A percentile compares a stretch with the other conserved stretches of the same genome.
These are phyloP conservation scores for Orientallactaga bullata DNA, from an alignment of 2,113 vertebrate genomes.

Conservation along the genomic window DNA sequence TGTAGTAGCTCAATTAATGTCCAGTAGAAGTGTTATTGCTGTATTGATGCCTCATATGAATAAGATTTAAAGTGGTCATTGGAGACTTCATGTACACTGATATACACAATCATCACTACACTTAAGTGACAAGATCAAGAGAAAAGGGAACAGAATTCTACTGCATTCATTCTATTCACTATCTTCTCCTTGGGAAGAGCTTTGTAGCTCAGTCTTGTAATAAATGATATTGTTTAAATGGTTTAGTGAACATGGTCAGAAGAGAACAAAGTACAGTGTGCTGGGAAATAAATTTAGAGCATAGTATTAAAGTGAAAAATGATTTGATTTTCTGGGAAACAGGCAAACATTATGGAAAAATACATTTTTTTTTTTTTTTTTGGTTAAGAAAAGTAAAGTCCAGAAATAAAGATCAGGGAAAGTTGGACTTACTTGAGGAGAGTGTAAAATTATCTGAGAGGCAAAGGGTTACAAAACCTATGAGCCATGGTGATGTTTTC, in stretches of 20 bases:
- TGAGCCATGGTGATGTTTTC: conserved; percentile 40
- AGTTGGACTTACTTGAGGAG: conserved; percentile 53
- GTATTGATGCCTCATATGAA: neutral
- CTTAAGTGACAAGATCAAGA: neutral
- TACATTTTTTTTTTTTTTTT: neutral
- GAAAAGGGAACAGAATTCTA: too few relatives aligned
- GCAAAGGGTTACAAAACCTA: conserved; percentile 43
- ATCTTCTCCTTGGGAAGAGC: neutral
- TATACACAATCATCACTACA: neutral
- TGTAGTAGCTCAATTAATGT: neutral
- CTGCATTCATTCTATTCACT: neutral
- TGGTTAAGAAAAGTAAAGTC: conserved; percentile 64
- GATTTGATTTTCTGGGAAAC: conserved; percentile 59
- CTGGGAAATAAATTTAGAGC: conserved; percentile 64
- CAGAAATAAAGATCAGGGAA: conserved; percentile 65
- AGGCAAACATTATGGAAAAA: conserved; percentile 73
- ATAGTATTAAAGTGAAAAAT: conserved; percentile 63
- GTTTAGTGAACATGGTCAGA: conserved; percentile 43
- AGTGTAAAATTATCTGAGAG: conserved; percentile 20
- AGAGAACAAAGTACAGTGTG: conserved; percentile 12
- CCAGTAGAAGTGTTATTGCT: neutral
- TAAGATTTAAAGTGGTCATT: neutral
- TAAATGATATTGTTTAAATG: conserved; percentile 33
- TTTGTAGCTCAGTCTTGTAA: neutral
- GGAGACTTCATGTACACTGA: neutral